phyloP scores from a whole-genome alignment of 2,113 vertebrate genomes.

The Scolopax mira region DNA sequence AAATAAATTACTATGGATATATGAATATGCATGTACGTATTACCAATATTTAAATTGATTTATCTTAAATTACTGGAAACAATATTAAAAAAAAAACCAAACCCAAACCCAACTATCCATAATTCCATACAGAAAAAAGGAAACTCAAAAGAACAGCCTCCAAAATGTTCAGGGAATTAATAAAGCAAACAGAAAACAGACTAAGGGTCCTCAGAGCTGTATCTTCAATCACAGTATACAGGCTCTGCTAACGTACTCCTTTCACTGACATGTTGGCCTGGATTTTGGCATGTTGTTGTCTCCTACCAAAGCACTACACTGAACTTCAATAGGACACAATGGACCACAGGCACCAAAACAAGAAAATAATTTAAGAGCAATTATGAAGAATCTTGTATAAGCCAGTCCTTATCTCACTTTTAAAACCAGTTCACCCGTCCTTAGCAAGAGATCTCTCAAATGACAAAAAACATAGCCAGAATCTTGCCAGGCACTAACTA shows the following conservation, averaged over 20 bases:
- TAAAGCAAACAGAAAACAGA: neutral
- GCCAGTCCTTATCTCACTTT: neutral
- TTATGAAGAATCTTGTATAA: neutral
- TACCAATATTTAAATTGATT: neutral
- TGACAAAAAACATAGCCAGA: neutral
- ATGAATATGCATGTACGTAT: neutral
- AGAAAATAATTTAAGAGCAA: neutral
- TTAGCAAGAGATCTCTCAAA: neutral
- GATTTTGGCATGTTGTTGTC: neutral
- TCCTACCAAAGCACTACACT: neutral
- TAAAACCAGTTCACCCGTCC: neutral
- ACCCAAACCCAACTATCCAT: neutral
- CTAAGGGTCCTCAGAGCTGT: neutral
- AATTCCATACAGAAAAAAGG: neutral
- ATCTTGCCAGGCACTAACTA: constrained; percentile 1
- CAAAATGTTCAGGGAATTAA: neutral
- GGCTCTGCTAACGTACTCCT: neutral
- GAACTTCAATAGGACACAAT: neutral
- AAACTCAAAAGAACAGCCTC: neutral
- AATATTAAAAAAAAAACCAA: neutral
- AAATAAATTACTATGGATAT: neutral
- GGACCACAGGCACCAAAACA: neutral
- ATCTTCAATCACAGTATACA: neutral
- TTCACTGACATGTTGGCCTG: neutral
- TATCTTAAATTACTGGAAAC: neutral